Percentiles rank a stretch among this genome's conserved stretches.
Conservation (phyloP, 2,888 invertebrate species). For the Agrotis ipsilon region DNA sequence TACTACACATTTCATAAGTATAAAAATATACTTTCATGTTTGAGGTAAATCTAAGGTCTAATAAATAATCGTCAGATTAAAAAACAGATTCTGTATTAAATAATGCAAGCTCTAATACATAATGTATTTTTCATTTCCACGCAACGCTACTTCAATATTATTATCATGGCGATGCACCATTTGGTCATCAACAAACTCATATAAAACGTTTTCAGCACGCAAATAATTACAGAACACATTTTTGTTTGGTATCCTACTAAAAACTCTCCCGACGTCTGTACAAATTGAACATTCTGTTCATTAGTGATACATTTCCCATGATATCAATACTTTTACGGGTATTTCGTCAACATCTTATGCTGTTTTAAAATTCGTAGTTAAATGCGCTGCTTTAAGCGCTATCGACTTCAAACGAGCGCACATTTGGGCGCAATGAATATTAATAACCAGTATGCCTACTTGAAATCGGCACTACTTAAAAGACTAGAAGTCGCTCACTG, state of each 20-base stretch:
- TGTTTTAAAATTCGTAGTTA: constrained; percentile 21
- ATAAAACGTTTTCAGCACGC: constrained; percentile 50
- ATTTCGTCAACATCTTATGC: constrained; percentile 63
- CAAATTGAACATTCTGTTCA: constrained; percentile 45
- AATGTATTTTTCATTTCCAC: constrained; percentile 40
- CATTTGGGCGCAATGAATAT: constrained; percentile 20
- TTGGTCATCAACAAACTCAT: constrained; percentile 44
- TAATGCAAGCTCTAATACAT: constrained; percentile 51
- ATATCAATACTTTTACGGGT: constrained; percentile 64
- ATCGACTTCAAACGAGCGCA: constrained; percentile 6
- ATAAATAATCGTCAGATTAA: constrained; percentile 47
- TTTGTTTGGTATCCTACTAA: constrained; percentile 45
- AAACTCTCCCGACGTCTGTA: constrained; percentile 37
- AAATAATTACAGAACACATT: constrained; percentile 60
- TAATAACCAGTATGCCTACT: constrained; percentile 50
- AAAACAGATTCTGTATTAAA: constrained; percentile 45
- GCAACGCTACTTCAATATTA: constrained; percentile 26
- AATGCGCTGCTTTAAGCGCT: constrained; percentile 11
- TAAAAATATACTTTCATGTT: constrained; percentile 62
- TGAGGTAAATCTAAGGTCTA: constrained; percentile 50
- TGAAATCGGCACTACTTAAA: constrained; percentile 60
- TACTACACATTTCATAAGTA: constrained; percentile 55
- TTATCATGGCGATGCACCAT: constrained; percentile 26
- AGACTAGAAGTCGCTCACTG: constrained; percentile 78
- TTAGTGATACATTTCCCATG: constrained; percentile 48